Evolutionary conservation across 2,797 vertebrate species (phyloP).

Genomic region (Choloepus didactylus): DNA sequence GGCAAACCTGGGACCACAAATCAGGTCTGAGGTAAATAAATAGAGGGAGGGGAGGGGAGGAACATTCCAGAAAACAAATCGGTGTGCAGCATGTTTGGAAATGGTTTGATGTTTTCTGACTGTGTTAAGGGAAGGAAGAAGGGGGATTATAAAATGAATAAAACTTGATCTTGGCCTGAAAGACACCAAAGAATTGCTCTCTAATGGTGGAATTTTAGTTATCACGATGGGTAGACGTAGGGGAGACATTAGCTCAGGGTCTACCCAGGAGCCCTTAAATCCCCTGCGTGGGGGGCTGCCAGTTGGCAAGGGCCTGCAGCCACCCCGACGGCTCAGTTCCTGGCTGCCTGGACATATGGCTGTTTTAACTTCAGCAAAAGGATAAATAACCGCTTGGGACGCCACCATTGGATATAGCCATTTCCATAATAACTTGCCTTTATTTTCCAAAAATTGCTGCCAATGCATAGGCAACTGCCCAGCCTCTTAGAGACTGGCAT

Average conservation of each 20-base stretch:
- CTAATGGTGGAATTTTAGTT: not conserved
- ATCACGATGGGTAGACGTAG: not conserved
- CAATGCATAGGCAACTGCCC: not conserved
- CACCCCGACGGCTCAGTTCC: rapidly evolving
- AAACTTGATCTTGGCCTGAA: not conserved
- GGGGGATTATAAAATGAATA: not conserved
- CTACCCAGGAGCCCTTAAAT: no score
- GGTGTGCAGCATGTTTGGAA: rapidly evolving
- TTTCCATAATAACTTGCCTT: not conserved
- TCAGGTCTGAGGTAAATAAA: not conserved
- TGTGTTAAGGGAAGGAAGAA: not conserved
- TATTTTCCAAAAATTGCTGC: not conserved
- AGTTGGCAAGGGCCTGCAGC: no score
- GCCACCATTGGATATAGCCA: rapidly evolving
- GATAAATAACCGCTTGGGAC: not conserved
- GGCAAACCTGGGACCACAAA: not conserved
- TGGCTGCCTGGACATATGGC: not conserved
- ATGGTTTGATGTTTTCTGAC: not conserved
- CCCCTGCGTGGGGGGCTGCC: rapidly evolving
- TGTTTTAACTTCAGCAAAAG: not conserved
- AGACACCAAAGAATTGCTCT: not conserved
- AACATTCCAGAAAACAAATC: not conserved
- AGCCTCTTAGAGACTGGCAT: not conserved
- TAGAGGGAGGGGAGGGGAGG: not conserved
- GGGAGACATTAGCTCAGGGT: no score